These are phyloP conservation scores for Montipora foliosa DNA, from an alignment of 64 coral and sea anemone species.

Conservation along the genomic window DNA sequence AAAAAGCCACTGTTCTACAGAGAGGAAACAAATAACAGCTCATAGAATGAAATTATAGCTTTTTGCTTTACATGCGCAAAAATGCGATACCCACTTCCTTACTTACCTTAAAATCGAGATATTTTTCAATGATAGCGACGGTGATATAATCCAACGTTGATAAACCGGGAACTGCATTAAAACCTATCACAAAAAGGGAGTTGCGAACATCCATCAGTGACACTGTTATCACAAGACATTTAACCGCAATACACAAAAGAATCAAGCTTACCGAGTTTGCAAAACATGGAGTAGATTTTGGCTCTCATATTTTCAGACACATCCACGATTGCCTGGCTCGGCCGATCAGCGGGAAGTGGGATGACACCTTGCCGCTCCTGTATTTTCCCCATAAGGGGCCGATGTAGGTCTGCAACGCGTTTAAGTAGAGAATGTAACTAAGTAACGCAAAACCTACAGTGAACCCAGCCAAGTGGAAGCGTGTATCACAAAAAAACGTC, in stretches of 20 bases:
- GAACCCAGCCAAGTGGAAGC: too few relatives aligned
- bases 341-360: conserved; percentile 84
- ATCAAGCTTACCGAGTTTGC: conserved; percentile 86
- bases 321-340: conserved; percentile 92
- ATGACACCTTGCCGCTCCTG: conserved; percentile 82
- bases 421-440: background rate
- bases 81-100: background rate
- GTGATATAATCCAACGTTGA: conserved; percentile 94
- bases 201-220: background rate
- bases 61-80: background rate
- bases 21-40: background rate
- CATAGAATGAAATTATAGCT: background rate
- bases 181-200: conserved; percentile 67
- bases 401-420: conserved; percentile 60
- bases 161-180: conserved; percentile 96
- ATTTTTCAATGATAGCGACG: conserved; percentile 94
- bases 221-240: background rate
- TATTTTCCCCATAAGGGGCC: conserved; percentile 63
- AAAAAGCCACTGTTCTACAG: too few relatives aligned
- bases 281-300: conserved; percentile 96
- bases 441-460: background rate
- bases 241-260: background rate
- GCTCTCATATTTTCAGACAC: conserved; percentile 98
- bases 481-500: too few relatives aligned
- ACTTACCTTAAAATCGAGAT: conserved; percentile 95